Percentiles rank a stretch among this genome's conserved stretches.
Conservation (phyloP, 1,140 invertebrate species). For the Ephestia elutella region DNA sequence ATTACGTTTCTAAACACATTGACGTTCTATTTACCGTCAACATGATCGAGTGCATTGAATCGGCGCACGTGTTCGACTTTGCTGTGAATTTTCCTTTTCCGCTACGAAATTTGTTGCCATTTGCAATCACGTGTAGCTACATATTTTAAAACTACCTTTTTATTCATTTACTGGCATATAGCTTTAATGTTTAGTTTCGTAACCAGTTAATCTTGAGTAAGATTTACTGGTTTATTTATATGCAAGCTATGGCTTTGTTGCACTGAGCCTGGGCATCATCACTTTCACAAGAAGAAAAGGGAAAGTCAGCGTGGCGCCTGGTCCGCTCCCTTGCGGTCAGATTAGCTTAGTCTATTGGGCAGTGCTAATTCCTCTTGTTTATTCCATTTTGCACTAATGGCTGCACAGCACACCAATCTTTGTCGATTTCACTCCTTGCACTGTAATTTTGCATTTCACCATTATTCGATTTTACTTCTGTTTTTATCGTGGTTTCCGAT, state of each 20-base stretch:
- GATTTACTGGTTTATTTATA: slow-evolving; percentile 37
- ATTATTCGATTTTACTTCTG: not conserved
- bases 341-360: slow-evolving; percentile 51
- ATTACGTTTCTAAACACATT: slow-evolving; percentile 43
- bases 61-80: slow-evolving; percentile 26
- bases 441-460: slow-evolving; percentile 22
- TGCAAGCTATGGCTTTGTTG: slow-evolving; percentile 57
- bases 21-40: slow-evolving; percentile 39
- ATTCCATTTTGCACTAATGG: slow-evolving; percentile 61
- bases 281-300: slow-evolving; percentile 72
- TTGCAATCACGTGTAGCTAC: slow-evolving; percentile 17
- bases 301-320: slow-evolving; percentile 60
- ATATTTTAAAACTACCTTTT: slow-evolving; percentile 9
- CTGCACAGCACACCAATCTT: slow-evolving; percentile 34
- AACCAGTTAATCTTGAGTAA: not conserved
- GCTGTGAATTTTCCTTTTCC: slow-evolving; percentile 36
- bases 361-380: slow-evolving; percentile 65
- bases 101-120: slow-evolving; percentile 18
- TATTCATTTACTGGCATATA: slow-evolving; percentile 7
- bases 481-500: not conserved
- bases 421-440: slow-evolving; percentile 39
- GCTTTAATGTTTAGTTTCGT: not conserved
- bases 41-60: slow-evolving; percentile 30
- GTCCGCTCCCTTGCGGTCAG: slow-evolving; percentile 67
- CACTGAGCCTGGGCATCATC: slow-evolving; percentile 61